Evolutionary conservation across 2,113 vertebrate species (phyloP), one percentile per base, ranked within the genome.

Genomic region (Archilochus colubris): DNA sequence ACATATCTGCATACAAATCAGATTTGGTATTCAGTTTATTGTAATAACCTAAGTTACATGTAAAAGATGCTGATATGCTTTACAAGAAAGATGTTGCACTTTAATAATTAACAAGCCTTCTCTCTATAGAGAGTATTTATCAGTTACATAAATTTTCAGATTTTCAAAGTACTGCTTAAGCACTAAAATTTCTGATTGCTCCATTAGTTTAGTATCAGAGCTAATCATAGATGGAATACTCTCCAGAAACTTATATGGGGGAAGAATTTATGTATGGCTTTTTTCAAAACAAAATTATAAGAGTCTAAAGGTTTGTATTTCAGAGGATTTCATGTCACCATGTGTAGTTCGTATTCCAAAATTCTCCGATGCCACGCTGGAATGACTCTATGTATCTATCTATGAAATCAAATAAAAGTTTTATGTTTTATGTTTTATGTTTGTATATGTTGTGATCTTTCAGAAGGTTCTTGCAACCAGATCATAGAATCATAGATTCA

Each of bases 1-100:
- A 84, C 53, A 94, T 94, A 90, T 84, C 59, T 86, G 88, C 88
- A 88, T 94, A 91, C 57, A 90, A 93, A 96, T 94, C 85, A 91
- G 74, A 84, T 90, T 93, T 69, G 66, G 48, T 91, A 89, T 96
- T 95, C 77, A 59, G 74, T 94, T 96, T 92, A 96, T 96, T 95
- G 83, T 92, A 93, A 89, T 94, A 87, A 93, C 67, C 59, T 73
- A 38, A 91, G 86, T 46, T 89, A 50, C 89, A 82, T 91, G 93
- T 91, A 82, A 87, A 89, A 95, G 80, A 91, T 92, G 88, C 94
- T 89, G 88, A 91, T 92, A 64, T 88, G 73, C 51, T 94, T 94
- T 80, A 70, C 86, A 96, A 94, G 82, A 91, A 91, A 94, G 78
- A 93, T 82, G 64, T 58, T 90, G 36, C 83, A 79, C 58, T 91